Base-by-base conservation (phyloP, 2,888 invertebrate species). In the Acleris holmiana region DNA sequence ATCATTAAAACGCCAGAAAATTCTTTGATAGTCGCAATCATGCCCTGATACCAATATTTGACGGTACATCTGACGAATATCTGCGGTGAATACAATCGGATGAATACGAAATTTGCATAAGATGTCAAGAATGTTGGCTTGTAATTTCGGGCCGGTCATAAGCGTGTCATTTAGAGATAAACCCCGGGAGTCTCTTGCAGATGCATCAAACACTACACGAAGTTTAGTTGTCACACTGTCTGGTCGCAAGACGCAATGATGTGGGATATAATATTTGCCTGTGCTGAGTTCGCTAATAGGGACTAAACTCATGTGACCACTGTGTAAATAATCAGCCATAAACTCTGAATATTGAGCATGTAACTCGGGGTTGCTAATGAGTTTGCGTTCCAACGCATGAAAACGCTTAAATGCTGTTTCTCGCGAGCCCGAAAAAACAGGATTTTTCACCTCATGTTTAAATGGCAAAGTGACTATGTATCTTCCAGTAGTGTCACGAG, bases 61-160 rank as follows among this genome's bases (percentile, higher is more conserved):
- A 15, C 51, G 59, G 10, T 41, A 59, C 59, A 59, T 59, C n/a
- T 59, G 59, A 0, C 25, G 15, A 5, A 59, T 19, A 23, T 59
- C 59, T 2, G 23, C 50, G 1, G 23, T 59, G 17, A 59, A 59
- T 5, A 59, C 59, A 1, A 59, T 23, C 3, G 49, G 10, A 25
- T 50, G 21, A 2, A 41, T 2, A 2, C 50, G n/a, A 8, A 50
- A 59, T 6, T 40, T 49, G 4, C 15, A 25, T 4, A 59, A 17
- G 2, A 59, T 25, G 2, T 21, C 23, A 23, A 41, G 17, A 17
- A 59, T 21, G n/a, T 50, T 44, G 0, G 13, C 4, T 46, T 59
- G 59, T 21, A 59, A 21, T 44, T 59, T 59, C 6, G 44, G 41
- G 6, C 44, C 51, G 4, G 25, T 50, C 15, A 59, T 7, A 2